Conservation (phyloP, 2,797 vertebrate species). For the Neopelma chrysocephalum region DNA sequence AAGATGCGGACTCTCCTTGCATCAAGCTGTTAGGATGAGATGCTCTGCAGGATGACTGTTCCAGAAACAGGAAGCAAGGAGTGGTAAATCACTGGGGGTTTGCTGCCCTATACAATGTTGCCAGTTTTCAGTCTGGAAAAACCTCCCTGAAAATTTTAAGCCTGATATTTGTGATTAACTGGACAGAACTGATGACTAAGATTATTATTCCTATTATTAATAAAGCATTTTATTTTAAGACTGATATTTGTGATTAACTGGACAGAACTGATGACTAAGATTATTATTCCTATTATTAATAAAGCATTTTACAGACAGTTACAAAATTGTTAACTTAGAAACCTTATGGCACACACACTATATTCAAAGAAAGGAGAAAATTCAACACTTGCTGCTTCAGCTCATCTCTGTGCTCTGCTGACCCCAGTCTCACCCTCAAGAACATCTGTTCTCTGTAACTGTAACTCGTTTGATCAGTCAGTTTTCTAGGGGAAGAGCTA, state of each 20-base stretch:
- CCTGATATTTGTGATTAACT: neutral
- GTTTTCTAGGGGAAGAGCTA: neutral
- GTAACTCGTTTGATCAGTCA: neutral
- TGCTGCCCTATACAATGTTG: neutral
- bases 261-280: neutral
- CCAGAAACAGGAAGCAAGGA: neutral
- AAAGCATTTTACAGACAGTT: neutral
- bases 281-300: neutral
- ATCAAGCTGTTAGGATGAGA: neutral
- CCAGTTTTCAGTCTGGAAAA: neutral
- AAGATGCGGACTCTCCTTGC: neutral
- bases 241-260: neutral
- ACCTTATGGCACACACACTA: rapidly evolving
- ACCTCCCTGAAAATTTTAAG: neutral
- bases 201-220: neutral
- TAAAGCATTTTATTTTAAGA: neutral
- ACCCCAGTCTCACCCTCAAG: neutral
- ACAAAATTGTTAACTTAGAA: neutral
- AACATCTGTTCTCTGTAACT: neutral
- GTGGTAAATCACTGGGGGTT: neutral
- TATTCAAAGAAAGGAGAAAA: neutral
- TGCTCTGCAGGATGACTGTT: neutral
- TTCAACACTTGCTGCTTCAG: neutral
- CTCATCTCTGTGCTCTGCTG: neutral
- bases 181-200: neutral